Evolutionary conservation across 1,140 invertebrate genomes (phyloP), one percentile per base, ranked within the genome.

Genomic region (Fopius arisanus): DNA sequence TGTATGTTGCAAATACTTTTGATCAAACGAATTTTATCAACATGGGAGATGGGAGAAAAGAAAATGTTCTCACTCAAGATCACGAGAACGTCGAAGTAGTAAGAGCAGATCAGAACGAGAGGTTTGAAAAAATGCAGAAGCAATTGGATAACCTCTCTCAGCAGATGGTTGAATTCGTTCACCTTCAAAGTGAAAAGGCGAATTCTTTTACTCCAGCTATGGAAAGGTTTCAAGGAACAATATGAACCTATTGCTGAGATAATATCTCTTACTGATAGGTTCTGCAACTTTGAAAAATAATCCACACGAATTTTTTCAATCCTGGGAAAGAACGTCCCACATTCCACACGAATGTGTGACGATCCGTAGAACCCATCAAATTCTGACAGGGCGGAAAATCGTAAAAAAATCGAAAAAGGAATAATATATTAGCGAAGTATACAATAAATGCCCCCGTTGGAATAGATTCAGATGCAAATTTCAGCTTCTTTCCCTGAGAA

Each of bases 101-200:
- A 70, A 48, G 29, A 14, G 43, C 23, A 48, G 31, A 16, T 29
- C 41, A 28, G 59, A n/a, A 70, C 7, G 33, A 16, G 37, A 74
- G 41, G 28, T 51, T 63, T 2, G 10, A 70, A 40, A 70, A 66
- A 21, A 70, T 70, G 66, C 54, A 74, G 48, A 74, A 69, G 26
- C 73, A 74, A 21, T 14, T 74, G n/a, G 54, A 70, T 66, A 70
- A 74, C 73, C 73, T 74, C 23, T 65, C 67, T 12, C 26, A 16
- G 3, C 67, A 70, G 26, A 43, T 43, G 40, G n/a, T 12, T 10
- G 4, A 43, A 43, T 43, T 43, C n/a, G 26, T 70, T 4, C 23
- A 63, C 28, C 3, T 29, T 43, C 37, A 59, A 59, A 40, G 16
- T 23, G 33, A 6, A 29, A 33, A 33, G 26, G 69, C 23, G 12